Evolutionary conservation across 1,140 invertebrate genomes (phyloP).

Genomic region (Arctopsyche grandis): DNA sequence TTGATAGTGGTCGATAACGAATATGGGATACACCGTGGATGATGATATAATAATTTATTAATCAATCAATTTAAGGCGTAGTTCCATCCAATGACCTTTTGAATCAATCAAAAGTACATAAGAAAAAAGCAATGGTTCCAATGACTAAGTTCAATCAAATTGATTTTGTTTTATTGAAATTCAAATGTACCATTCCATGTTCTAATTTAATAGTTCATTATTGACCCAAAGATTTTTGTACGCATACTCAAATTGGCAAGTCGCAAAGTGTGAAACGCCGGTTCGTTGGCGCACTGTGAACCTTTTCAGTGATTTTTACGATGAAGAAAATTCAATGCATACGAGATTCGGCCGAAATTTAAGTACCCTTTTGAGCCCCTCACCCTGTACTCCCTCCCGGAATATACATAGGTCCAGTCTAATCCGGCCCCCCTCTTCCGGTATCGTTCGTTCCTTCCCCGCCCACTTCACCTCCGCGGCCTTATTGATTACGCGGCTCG

Average conservation of each 20-base stretch:
- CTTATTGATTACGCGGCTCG: constrained; percentile 51
- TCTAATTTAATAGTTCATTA: too few species aligned
- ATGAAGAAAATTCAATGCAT: constrained; percentile 31
- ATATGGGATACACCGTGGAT: too few species aligned
- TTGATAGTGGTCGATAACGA: too few species aligned
- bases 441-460: not conserved
- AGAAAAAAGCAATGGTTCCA: too few species aligned
- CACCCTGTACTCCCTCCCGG: not conserved
- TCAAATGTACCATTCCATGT: too few species aligned
- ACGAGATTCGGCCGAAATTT: constrained; percentile 28
- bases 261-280: not conserved
- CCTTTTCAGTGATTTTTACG: constrained; percentile 27
- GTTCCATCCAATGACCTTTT: too few species aligned
- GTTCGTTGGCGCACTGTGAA: not conserved
- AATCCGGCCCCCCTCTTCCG: constrained; percentile 10
- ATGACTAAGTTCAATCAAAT: too few species aligned
- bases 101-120: too few species aligned
- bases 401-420: constrained; percentile 17
- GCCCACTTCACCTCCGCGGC: not conserved
- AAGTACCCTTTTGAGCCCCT: constrained; percentile 28
- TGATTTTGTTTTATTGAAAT: too few species aligned
- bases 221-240: too few species aligned
- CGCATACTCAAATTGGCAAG: not conserved
- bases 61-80: too few species aligned
- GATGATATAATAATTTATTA: too few species aligned